A percentile compares a stretch with the other conserved stretches of the same genome.
These are phyloP conservation scores for Drosophila melanica DNA, from an alignment of 1,140 invertebrate genomes.

Conservation along the genomic window DNA sequence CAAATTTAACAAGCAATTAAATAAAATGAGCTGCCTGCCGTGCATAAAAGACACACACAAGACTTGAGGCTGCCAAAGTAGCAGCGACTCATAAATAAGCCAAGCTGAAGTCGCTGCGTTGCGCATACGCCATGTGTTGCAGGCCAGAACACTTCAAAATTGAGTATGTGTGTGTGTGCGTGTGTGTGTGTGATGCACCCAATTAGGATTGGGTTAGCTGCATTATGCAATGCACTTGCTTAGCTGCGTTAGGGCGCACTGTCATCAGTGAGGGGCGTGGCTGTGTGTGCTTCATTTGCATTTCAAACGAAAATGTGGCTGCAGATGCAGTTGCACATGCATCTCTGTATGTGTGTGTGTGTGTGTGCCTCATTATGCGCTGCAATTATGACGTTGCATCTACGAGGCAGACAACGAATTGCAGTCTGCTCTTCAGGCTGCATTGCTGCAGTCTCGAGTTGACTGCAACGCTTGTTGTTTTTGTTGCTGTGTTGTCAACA, in stretches of 20 bases:
- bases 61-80: conserved; percentile 22
- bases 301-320: conserved; percentile 65
- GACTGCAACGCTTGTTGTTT: conserved; percentile 44
- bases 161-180: conserved; percentile 26
- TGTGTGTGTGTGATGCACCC: conserved; percentile 52
- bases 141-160: conserved; percentile 44
- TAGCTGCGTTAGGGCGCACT: conserved; percentile 4
- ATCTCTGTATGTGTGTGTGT: conserved; percentile 8
- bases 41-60: not conserved
- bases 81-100: conserved; percentile 23
- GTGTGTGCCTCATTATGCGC: conserved; percentile 70
- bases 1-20: conserved; percentile 48
- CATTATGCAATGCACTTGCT: conserved; percentile 62
- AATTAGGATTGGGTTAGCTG: conserved; percentile 63
- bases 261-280: conserved; percentile 51
- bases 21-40: conserved; percentile 30
- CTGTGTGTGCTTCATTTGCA: conserved; percentile 68
- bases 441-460: conserved; percentile 53
- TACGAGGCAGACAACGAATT: conserved; percentile 58
- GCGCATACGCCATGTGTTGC: conserved; percentile 52
- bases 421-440: conserved; percentile 61
- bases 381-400: conserved; percentile 77
- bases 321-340: conserved; percentile 34
- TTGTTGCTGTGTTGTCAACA: conserved; percentile 60
- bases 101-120: conserved; percentile 37